These are phyloP conservation scores for Euleptes europaea DNA, from an alignment of 2,113 vertebrate genomes.

Conservation along the genomic window DNA sequence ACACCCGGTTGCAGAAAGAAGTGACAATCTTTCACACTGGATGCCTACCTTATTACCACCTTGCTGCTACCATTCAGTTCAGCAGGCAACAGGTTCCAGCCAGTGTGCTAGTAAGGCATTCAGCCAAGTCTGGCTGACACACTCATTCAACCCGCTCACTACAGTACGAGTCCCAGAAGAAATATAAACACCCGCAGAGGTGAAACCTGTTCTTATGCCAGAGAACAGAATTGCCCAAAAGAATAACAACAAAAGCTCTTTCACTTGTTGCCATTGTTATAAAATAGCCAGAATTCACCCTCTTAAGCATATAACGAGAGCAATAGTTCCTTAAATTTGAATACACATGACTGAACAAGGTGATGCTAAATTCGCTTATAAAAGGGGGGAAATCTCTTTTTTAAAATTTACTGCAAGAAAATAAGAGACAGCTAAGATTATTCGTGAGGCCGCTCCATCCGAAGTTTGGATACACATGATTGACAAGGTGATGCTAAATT, in stretches of 20 bases:
- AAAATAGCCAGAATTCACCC: background rate
- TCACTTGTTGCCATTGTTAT: background rate
- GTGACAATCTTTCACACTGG: background rate
- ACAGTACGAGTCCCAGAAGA: constrained; percentile 5
- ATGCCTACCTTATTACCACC: background rate
- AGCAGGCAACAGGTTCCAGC: constrained; percentile 23
- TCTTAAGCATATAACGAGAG: background rate
- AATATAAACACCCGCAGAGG: background rate
- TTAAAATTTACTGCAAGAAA: no score
- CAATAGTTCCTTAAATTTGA: background rate
- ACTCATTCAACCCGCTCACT: background rate
- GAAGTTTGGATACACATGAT: background rate
- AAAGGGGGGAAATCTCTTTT: background rate
- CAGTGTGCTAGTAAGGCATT: background rate
- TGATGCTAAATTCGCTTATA: background rate
- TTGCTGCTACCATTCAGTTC: background rate
- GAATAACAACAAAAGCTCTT: background rate
- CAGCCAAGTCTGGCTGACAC: constrained; percentile 15
- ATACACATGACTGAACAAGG: background rate
- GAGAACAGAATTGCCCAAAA: background rate
- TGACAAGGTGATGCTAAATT: background rate
- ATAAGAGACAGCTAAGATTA: no score
- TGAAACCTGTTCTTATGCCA: constrained; percentile 45
- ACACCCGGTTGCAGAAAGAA: background rate
- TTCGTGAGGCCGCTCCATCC: no score